A percentile compares a stretch with the other conserved stretches of the same genome.
phyloP scores from a whole-genome alignment of 2,888 invertebrate genomes.

The Spodoptera littoralis region DNA sequence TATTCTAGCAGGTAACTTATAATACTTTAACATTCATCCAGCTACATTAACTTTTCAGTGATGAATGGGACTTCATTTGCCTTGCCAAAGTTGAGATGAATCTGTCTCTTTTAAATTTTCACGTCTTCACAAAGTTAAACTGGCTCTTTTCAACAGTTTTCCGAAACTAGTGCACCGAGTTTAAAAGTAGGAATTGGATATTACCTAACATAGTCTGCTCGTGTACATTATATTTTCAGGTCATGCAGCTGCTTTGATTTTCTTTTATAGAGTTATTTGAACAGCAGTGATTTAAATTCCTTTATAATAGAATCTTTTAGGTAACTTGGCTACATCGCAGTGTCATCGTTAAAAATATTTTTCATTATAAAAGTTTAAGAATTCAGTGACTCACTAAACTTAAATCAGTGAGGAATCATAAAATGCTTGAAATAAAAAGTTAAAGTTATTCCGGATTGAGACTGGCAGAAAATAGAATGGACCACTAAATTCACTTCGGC shows the following conservation, averaged over 20 bases:
- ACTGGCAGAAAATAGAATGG: conserved; percentile 18
- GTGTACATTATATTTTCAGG: no score
- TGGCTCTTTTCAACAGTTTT: conserved; percentile 23
- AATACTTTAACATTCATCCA: conserved; percentile 10
- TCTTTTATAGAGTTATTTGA: no score
- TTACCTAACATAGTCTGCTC: background rate
- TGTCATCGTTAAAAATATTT: no score
- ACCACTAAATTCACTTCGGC: conserved; percentile 7
- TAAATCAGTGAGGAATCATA: no score
- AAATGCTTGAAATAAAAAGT: no score
- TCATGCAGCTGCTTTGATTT: no score
- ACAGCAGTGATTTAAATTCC: no score
- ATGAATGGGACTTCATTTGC: conserved; percentile 50
- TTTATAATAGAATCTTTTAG: no score
- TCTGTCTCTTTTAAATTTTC: conserved; percentile 24
- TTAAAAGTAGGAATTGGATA: conserved; percentile 12
- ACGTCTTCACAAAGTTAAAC: conserved; percentile 24
- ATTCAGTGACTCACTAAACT: no score
- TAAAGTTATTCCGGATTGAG: conserved; percentile 1
- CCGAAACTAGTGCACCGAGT: conserved; percentile 13
- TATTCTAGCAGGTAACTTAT: conserved; percentile 1
- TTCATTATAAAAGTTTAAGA: no score
- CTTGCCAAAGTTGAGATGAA: conserved; percentile 12
- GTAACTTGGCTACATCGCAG: no score
- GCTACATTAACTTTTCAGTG: conserved; percentile 8